Percentiles rank a stretch among this genome's conserved stretches.
These are phyloP conservation scores for Stictonetta naevosa DNA, from an alignment of 2,113 vertebrate genomes.

Conservation along the genomic window DNA sequence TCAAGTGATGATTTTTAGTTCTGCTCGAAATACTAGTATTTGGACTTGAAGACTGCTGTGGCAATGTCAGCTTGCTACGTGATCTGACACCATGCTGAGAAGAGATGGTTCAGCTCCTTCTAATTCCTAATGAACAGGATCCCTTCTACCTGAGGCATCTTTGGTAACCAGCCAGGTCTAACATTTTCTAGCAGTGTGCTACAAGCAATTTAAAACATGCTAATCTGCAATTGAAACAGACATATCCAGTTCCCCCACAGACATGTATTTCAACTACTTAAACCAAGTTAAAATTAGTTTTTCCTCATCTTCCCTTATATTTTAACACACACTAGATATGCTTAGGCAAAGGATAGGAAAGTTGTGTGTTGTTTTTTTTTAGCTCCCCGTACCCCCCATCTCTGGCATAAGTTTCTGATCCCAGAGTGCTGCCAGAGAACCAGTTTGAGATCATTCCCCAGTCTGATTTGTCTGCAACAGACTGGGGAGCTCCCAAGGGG, in stretches of 20 bases:
- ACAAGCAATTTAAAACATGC: not conserved
- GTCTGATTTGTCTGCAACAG: not conserved
- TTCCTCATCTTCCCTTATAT: not conserved
- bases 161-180: not conserved
- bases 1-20: not conserved
- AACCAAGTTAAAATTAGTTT: not conserved
- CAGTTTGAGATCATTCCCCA: not conserved
- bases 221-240: not conserved
- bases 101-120: not conserved
- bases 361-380: rapidly evolving
- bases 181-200: not conserved
- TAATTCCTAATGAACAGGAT: not conserved
- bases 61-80: not conserved
- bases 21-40: not conserved
- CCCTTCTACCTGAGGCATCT: not conserved
- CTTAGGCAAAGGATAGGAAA: not conserved
- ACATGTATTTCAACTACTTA: not conserved
- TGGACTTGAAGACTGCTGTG: not conserved
- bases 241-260: not conserved
- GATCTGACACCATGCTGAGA: not conserved
- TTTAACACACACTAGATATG: rapidly evolving
- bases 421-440: not conserved
- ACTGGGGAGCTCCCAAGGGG: not conserved
- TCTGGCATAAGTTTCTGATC: not conserved
- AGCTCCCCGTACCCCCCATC: too few species aligned